A percentile compares a stretch with the other conserved stretches of the same genome.
Evolutionary conservation across 2,888 invertebrate species (phyloP).

Genomic region (Criorhina ranunculi): DNA sequence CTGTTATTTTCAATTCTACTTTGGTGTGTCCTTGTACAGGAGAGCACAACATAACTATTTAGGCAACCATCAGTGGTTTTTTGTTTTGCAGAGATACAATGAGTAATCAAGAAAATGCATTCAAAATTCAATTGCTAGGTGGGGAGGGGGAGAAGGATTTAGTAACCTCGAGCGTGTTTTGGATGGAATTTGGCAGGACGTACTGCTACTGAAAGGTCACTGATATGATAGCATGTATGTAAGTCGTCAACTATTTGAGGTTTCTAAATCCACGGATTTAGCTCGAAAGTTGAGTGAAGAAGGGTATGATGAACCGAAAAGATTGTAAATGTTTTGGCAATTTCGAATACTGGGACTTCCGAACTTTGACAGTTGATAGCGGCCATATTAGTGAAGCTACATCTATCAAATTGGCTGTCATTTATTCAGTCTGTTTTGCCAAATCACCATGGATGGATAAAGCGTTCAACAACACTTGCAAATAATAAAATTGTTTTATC

Average conservation of each 20-base stretch:
- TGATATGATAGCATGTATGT: neutral
- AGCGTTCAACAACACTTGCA: too few relatives aligned
- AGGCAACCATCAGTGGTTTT: conserved; percentile 36
- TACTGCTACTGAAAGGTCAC: conserved; percentile 10
- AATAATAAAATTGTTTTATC: too few relatives aligned
- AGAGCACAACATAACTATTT: conserved; percentile 54
- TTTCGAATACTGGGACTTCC: too few relatives aligned
- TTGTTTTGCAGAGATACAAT: neutral
- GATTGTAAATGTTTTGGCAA: too few relatives aligned
- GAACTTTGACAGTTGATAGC: too few relatives aligned
- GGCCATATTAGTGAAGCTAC: too few relatives aligned
- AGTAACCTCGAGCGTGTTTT: conserved; percentile 25
- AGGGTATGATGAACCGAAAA: too few relatives aligned
- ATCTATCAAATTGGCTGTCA: too few relatives aligned
- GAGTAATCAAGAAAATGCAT: conserved; percentile 70
- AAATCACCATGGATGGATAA: too few relatives aligned
- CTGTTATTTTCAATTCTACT: conserved; percentile 56
- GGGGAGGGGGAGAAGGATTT: conserved; percentile 33
- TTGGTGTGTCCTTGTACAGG: conserved; percentile 63
- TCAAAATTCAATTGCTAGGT: conserved; percentile 45
- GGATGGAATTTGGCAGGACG: conserved; percentile 36
- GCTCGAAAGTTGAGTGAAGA: too few relatives aligned
- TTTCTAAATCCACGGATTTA: too few relatives aligned
- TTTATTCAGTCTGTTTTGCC: too few relatives aligned
- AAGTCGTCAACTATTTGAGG: neutral